Evolutionary conservation across 2,113 vertebrate genomes (phyloP).

Genomic region (Menura novaehollandiae): DNA sequence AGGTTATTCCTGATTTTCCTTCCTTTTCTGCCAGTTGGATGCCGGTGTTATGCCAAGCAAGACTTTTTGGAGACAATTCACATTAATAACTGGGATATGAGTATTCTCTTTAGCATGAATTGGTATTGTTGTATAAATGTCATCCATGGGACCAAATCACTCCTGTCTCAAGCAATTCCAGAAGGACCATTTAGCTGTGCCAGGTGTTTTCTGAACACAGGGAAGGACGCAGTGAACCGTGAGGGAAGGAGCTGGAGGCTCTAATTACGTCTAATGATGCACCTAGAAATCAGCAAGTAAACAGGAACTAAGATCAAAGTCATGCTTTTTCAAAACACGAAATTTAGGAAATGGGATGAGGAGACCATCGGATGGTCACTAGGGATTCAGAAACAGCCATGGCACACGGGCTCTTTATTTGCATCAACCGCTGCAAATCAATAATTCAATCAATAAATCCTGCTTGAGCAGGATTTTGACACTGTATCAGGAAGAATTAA

Average conservation of each 20-base stretch:
- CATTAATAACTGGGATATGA: neutral
- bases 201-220: neutral
- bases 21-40: neutral
- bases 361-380: neutral
- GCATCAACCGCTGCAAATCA: neutral
- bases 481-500: neutral
- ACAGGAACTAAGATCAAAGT: neutral
- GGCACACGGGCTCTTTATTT: neutral
- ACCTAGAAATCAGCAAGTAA: neutral
- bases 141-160: neutral
- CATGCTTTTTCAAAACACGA: neutral
- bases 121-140: neutral
- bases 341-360: neutral
- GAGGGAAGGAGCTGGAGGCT: neutral
- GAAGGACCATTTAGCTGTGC: neutral
- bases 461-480: neutral
- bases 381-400: neutral
- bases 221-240: neutral
- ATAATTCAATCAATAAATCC: neutral
- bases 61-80: neutral
- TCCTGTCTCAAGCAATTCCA: neutral
- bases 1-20: slow-evolving; percentile 14
- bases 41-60: neutral
- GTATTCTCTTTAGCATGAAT: neutral
- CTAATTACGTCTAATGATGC: neutral